A percentile compares a stretch with the other conserved stretches of the same genome.
Conservation (phyloP, 2,113 vertebrate species). For the Neomonachus schauinslandi region DNA sequence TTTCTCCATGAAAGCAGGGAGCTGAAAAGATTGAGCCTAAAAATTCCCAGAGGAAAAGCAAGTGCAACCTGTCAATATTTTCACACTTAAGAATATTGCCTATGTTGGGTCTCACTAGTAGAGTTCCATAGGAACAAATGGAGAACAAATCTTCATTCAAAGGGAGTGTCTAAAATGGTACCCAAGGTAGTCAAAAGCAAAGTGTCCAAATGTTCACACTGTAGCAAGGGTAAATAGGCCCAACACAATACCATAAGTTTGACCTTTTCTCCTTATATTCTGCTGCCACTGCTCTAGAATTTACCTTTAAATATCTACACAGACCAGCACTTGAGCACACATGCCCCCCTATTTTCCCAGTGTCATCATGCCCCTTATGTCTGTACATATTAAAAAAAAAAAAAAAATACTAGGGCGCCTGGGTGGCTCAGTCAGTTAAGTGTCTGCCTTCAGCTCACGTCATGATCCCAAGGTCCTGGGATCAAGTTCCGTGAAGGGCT, state of each 20-base stretch:
- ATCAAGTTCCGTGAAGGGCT: too few relatives aligned
- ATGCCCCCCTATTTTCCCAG: background rate
- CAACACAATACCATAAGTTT: too few relatives aligned
- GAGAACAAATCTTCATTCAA: background rate
- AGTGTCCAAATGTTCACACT: background rate
- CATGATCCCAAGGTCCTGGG: too few relatives aligned
- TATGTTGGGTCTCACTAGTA: background rate
- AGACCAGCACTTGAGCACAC: background rate
- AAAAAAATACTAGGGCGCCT: too few relatives aligned
- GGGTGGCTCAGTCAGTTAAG: too few relatives aligned
- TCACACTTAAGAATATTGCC: background rate
- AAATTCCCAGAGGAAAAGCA: constrained; percentile 19
- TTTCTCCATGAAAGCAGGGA: background rate
- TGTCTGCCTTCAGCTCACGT: too few relatives aligned
- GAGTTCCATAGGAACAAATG: background rate
- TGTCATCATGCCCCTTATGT: background rate
- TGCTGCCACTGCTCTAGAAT: background rate
- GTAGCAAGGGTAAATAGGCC: background rate
- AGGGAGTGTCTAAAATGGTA: background rate
- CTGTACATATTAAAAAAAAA: background rate
- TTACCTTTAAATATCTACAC: background rate
- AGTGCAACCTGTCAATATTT: background rate
- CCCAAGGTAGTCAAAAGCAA: background rate
- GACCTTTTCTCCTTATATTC: background rate
- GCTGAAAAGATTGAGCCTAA: background rate